These are phyloP conservation scores for Myathropa florea DNA, from an alignment of 2,888 invertebrate genomes.

Conservation along the genomic window DNA sequence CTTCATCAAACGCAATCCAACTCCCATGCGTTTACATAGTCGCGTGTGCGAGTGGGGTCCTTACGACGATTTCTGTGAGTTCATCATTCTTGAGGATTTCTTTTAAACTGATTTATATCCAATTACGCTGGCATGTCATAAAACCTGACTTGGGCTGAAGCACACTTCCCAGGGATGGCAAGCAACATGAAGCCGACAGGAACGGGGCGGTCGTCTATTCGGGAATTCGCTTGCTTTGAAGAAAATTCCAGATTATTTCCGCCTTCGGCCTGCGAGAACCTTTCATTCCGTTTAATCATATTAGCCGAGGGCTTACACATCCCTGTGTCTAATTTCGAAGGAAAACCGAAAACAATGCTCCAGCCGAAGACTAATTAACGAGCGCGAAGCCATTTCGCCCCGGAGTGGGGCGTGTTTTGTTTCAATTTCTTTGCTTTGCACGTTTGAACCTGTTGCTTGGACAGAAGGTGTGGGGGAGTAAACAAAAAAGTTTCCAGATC, in stretches of 20 bases:
- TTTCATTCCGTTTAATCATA: neutral
- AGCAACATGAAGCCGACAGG: conserved; percentile 9
- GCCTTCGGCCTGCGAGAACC: neutral
- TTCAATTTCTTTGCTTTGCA: neutral
- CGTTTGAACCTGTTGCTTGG: neutral
- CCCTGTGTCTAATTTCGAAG: neutral
- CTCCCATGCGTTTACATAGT: neutral
- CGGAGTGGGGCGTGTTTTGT: neutral
- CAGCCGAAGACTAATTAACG: neutral
- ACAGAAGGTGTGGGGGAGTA: neutral
- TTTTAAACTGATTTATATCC: conserved; percentile 26
- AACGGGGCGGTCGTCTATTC: neutral
- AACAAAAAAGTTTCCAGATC: neutral
- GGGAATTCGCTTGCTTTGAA: neutral
- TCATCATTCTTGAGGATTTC: conserved; percentile 14
- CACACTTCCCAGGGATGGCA: neutral
- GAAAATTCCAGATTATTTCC: neutral
- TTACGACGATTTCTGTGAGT: neutral
- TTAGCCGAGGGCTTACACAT: neutral
- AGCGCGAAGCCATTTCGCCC: neutral
- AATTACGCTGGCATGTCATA: conserved; percentile 19
- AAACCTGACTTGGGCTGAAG: conserved; percentile 1
- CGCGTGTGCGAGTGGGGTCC: neutral
- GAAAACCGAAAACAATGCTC: neutral
- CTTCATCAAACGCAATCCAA: neutral